phyloP scores from a whole-genome alignment of 2,797 vertebrate genomes.

The Silurus aristotelis region DNA sequence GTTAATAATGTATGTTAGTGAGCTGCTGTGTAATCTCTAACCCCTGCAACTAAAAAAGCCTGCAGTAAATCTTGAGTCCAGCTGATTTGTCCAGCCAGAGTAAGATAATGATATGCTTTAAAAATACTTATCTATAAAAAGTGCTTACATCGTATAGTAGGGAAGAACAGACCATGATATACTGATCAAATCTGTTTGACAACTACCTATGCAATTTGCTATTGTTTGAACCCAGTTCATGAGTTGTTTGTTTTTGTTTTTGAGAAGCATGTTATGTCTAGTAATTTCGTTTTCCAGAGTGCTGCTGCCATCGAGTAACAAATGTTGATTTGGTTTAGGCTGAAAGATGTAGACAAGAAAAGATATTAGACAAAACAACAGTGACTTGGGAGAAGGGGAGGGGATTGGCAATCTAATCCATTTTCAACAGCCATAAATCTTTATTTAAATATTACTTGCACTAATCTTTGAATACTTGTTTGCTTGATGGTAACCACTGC shows the following conservation, averaged over 20 bases:
- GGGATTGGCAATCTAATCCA: neutral
- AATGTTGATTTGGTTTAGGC: slow-evolving; percentile 6
- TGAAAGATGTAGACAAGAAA: slow-evolving; percentile 19
- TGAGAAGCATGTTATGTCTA: neutral
- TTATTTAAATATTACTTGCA: slow-evolving; percentile 18
- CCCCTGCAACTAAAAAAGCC: neutral
- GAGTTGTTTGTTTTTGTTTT: neutral
- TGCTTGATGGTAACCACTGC: neutral
- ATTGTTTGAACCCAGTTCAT: neutral
- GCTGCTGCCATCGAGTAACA: neutral
- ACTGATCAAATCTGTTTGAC: slow-evolving; percentile 16
- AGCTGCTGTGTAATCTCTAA: neutral
- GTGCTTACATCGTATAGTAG: slow-evolving; percentile 6
- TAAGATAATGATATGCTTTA: neutral
- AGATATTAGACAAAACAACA: slow-evolving; percentile 16
- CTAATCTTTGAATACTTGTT: slow-evolving; percentile 4
- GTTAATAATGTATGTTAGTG: neutral
- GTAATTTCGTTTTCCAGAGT: neutral
- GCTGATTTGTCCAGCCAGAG: neutral
- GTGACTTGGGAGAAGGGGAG: neutral
- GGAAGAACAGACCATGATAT: neutral
- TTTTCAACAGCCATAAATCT: slow-evolving; percentile 9
- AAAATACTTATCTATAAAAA: neutral
- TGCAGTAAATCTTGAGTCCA: neutral
- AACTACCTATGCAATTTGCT: neutral